phyloP scores from a whole-genome alignment of 2,888 invertebrate genomes.

The Gasteruption jaculator region DNA sequence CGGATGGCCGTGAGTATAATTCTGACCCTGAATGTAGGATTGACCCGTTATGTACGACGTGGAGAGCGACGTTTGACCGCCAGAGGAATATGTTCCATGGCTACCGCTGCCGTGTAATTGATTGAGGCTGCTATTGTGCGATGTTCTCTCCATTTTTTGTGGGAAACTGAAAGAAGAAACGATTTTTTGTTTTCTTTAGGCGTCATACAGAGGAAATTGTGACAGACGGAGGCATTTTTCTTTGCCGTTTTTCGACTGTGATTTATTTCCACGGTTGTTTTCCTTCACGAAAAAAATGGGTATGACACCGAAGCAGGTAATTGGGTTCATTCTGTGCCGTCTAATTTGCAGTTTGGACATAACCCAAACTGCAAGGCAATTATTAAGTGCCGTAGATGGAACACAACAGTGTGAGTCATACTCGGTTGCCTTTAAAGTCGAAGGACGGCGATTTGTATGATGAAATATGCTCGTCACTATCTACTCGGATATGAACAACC shows the following conservation, averaged over 20 bases:
- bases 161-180: constrained; percentile 40
- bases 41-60: constrained; percentile 49
- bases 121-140: constrained; percentile 38
- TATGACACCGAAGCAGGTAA: no score
- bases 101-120: constrained; percentile 39
- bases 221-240: constrained; percentile 6
- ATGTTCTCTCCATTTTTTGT: constrained; percentile 47
- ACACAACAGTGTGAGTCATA: no score
- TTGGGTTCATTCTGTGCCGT: no score
- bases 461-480: no score
- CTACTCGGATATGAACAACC: no score
- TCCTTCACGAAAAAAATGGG: background rate
- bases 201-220: background rate
- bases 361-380: no score
- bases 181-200: no score
- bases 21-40: constrained; percentile 48
- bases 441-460: no score
- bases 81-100: constrained; percentile 43
- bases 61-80: constrained; percentile 44
- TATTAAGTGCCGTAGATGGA: no score
- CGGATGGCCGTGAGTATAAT: constrained; percentile 38
- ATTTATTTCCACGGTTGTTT: background rate
- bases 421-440: no score
- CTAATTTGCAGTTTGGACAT: no score
- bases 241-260: background rate